Percentiles rank a stretch among this genome's conserved stretches.
Conservation (phyloP, 2,797 vertebrate species). For the Anguilla megastoma region DNA sequence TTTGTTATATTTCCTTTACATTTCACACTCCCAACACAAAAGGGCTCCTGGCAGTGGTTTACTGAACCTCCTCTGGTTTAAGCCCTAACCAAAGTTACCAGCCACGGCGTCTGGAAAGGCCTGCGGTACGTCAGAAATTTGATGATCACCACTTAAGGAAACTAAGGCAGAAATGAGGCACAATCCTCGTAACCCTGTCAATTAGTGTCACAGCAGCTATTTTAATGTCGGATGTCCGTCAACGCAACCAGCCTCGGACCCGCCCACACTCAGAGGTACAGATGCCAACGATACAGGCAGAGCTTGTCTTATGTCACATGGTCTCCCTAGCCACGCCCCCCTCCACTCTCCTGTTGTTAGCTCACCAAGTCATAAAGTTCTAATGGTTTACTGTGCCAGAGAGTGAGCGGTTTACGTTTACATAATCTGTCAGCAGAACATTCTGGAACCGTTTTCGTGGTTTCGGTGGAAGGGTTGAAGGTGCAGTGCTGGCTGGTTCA, state of each 20-base stretch:
- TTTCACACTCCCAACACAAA: background rate
- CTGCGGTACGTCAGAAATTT: too few species aligned
- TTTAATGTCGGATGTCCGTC: background rate
- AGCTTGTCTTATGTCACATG: background rate
- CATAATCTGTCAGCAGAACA: background rate
- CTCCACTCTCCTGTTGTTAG: background rate
- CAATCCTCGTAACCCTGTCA: background rate
- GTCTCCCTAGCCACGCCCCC: background rate
- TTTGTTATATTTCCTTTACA: background rate
- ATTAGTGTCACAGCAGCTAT: background rate
- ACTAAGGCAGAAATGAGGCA: background rate
- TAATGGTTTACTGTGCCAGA: too few species aligned
- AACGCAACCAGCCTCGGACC: too few species aligned
- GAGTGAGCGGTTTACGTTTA: too few species aligned
- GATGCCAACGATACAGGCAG: too few species aligned
- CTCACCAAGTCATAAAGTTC: too few species aligned
- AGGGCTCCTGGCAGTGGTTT: background rate
- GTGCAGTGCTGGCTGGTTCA: background rate
- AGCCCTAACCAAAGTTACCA: background rate
- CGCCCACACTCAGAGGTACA: too few species aligned
- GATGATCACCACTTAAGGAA: background rate
- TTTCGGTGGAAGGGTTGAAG: background rate
- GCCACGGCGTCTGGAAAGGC: background rate
- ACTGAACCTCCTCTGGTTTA: background rate
- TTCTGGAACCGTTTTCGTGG: background rate